Conservation (phyloP, 2,113 vertebrate genomes). For the Corythornis cristatus region DNA sequence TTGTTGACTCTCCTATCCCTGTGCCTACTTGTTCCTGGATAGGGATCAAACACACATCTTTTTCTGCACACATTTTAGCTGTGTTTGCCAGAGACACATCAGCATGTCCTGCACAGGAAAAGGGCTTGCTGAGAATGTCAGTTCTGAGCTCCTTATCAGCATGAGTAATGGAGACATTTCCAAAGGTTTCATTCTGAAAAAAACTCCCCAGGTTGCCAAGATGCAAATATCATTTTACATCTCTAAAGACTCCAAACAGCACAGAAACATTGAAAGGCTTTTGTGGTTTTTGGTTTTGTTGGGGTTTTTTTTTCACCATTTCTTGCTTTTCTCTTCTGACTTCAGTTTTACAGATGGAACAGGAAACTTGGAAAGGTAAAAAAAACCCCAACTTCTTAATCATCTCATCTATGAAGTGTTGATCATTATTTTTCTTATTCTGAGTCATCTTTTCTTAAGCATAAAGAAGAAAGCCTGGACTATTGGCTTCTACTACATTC, state of each 20-base stretch:
- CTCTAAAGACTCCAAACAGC: not conserved
- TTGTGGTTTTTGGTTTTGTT: no score
- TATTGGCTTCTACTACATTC: not conserved
- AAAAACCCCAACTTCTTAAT: not conserved
- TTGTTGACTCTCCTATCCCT: not conserved
- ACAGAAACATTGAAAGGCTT: not conserved
- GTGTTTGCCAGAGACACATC: slow-evolving; percentile 13
- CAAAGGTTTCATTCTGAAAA: slow-evolving; percentile 14
- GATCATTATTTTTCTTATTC: not conserved
- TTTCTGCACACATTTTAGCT: not conserved
- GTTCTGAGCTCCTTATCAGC: not conserved
- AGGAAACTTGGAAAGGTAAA: not conserved
- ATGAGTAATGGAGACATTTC: not conserved
- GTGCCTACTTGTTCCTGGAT: slow-evolving; percentile 17
- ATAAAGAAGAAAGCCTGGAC: not conserved
- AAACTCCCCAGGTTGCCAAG: not conserved
- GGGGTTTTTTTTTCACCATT: not conserved
- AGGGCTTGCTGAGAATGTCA: not conserved
- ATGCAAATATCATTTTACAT: not conserved
- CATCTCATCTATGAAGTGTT: not conserved
- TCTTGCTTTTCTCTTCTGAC: not conserved
- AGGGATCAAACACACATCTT: slow-evolving; percentile 5
- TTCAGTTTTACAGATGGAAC: not conserved
- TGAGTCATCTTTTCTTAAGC: not conserved
- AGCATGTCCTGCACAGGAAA: slow-evolving; percentile 9